phyloP scores from a whole-genome alignment of 2,113 vertebrate genomes.

The Cinclus cinclus region DNA sequence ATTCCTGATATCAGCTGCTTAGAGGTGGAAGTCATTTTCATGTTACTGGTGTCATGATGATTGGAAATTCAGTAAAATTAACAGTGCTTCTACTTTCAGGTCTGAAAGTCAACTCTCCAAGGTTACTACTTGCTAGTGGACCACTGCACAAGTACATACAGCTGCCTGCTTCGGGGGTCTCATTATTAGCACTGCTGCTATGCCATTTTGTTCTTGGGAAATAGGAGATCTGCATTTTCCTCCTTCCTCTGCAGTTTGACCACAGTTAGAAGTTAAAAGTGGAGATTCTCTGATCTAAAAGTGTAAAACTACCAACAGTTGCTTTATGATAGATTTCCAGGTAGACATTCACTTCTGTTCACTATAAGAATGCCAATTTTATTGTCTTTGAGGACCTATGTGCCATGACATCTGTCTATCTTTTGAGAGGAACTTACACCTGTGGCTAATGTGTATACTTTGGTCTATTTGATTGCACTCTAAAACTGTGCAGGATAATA shows the following conservation, averaged over 20 bases:
- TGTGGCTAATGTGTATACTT: neutral
- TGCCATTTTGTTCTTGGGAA: neutral
- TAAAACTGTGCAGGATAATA: neutral
- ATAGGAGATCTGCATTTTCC: neutral
- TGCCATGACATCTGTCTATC: neutral
- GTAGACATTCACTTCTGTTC: neutral
- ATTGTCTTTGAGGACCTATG: neutral
- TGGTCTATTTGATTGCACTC: neutral
- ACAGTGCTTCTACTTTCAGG: neutral
- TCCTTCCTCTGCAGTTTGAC: neutral
- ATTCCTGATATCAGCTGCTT: neutral
- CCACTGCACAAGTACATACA: neutral
- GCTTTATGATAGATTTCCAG: slow-evolving; percentile 3
- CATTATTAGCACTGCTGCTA: neutral
- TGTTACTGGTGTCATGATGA: neutral
- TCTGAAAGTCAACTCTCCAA: neutral
- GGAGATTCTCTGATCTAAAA: neutral
- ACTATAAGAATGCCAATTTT: neutral
- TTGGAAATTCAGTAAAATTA: neutral
- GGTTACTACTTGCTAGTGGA: neutral
- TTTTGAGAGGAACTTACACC: neutral
- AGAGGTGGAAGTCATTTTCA: neutral
- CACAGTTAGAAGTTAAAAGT: neutral
- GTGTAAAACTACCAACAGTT: neutral
- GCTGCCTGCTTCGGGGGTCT: neutral